A percentile compares a stretch with the other conserved stretches of the same genome.
Evolutionary conservation across 1,140 invertebrate genomes (phyloP).

Genomic region (Drosophila miranda): DNA sequence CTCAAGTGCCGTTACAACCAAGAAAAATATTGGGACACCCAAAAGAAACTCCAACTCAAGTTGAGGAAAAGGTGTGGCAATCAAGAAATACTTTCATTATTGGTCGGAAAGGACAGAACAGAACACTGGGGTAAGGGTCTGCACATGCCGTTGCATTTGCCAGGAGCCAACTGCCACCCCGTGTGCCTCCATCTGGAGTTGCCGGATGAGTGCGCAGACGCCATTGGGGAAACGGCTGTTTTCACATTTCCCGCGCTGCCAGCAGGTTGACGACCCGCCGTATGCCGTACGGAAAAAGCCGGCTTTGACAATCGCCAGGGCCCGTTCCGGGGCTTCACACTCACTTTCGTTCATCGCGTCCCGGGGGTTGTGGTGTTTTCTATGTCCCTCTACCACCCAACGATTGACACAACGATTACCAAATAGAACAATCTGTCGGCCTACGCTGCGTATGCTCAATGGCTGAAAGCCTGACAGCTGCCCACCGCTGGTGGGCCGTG

Average conservation of each 20-base stretch:
- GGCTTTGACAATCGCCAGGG: constrained; percentile 25
- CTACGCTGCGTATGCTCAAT: constrained; percentile 61
- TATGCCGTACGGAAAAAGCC: constrained; percentile 30
- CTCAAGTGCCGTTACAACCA: constrained; percentile 33
- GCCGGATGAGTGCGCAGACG: constrained; percentile 40
- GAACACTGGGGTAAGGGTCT: not conserved
- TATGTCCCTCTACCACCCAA: constrained; percentile 1
- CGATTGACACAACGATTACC: constrained; percentile 12
- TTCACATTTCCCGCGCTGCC: constrained; percentile 68
- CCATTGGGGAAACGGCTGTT: constrained; percentile 67
- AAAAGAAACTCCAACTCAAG: not conserved
- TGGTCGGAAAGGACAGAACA: not conserved
- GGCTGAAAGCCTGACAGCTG: not conserved
- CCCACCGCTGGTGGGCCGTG: constrained; percentile 23
- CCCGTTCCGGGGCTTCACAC: constrained; percentile 14
- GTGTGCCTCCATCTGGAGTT: constrained; percentile 21
- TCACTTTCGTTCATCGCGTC: constrained; percentile 52
- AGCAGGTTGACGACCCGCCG: constrained; percentile 66
- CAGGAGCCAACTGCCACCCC: constrained; percentile 24
- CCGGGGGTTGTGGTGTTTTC: not conserved
- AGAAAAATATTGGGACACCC: not conserved
- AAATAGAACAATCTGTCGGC: constrained; percentile 35
- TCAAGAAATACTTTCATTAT: constrained; percentile 8
- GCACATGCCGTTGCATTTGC: constrained; percentile 49
- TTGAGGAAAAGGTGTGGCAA: constrained; percentile 57